Conservation (phyloP, 2,888 invertebrate genomes). For the Matsumyia berberina region DNA sequence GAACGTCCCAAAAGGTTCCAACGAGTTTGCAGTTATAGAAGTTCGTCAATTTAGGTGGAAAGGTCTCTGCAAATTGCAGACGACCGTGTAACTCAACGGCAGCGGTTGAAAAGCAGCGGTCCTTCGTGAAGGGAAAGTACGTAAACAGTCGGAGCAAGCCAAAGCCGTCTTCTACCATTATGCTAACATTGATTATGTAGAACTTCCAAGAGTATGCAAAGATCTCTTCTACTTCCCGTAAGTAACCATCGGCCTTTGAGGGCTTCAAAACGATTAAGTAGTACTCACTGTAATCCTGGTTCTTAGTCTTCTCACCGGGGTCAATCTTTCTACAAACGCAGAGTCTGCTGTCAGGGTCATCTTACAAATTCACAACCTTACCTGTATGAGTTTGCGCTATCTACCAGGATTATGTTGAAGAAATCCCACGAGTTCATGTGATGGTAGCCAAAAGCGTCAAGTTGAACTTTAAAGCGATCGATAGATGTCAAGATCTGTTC, state of each 20-base stretch:
- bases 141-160: constrained; percentile 49
- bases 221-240: constrained; percentile 42
- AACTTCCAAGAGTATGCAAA: constrained; percentile 62
- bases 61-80: constrained; percentile 18
- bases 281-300: constrained; percentile 54
- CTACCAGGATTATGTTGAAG: constrained; percentile 58
- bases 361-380: background rate
- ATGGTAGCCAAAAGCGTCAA: constrained; percentile 20
- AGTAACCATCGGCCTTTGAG: background rate
- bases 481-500: constrained; percentile 25
- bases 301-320: constrained; percentile 56
- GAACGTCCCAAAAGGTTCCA: constrained; percentile 61
- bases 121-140: constrained; percentile 53
- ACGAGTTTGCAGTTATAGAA: constrained; percentile 47
- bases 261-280: constrained; percentile 48
- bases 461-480: constrained; percentile 35
- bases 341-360: background rate
- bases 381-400: constrained; percentile 55
- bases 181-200: constrained; percentile 51
- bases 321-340: constrained; percentile 42
- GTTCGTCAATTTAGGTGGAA: constrained; percentile 50
- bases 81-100: background rate
- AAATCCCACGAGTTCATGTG: constrained; percentile 37
- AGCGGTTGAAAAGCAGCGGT: constrained; percentile 32
- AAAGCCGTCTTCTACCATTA: constrained; percentile 13